Base-by-base conservation (phyloP, 37 sponge, comb jelly and placozoan genomes). In the Halichondria panicea region DNA sequence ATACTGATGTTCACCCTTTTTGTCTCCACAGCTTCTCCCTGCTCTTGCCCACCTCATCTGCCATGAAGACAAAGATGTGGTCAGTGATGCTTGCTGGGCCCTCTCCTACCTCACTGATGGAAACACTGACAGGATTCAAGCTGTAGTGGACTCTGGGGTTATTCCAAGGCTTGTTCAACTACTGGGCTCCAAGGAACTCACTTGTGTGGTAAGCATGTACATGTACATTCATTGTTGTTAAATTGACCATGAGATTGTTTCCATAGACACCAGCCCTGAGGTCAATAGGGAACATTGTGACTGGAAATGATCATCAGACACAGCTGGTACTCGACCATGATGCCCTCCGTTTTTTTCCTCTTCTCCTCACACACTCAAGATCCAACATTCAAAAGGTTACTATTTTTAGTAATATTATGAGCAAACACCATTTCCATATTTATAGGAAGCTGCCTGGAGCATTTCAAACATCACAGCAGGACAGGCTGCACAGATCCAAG, bases 381-480 rank as follows among this genome's bases (percentile, higher is more conserved):
- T 55, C 91, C 38, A 97, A 85, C 78, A 89, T 97, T 39, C 95
- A 97, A 78, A 97, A 97, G 93, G 93, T 89, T 22, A 24, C 7
- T 24, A 58, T 7, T n/a, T n/a, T n/a, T n/a, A n/a, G 7, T 58
- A 22, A 11, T 58, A 58, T 27, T 21, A 58, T 48, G 25, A n/a
- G 27, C 60, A 24, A 27, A 58, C n/a, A 58, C 28, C 24, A 59
- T 1, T 41, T 58, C 8, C 60, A 43, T 9, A 2, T 32, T 54
- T 13, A 0, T 69, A 94, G 90, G 99, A 99, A 57, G 91, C 96
- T 8, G 99, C 96, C 27, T 99, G 99, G 99, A 93, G 96, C 39
- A 76, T 99, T 38, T 99, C 99, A 76, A 99, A 99, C 82, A 95
- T 99, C 77, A 95, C 99, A 27, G 99, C 96, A 13, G 99, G 99